Base-by-base conservation (phyloP, 53 echinoderm and acorn worm genomes). In the Actinopyga echinites region DNA sequence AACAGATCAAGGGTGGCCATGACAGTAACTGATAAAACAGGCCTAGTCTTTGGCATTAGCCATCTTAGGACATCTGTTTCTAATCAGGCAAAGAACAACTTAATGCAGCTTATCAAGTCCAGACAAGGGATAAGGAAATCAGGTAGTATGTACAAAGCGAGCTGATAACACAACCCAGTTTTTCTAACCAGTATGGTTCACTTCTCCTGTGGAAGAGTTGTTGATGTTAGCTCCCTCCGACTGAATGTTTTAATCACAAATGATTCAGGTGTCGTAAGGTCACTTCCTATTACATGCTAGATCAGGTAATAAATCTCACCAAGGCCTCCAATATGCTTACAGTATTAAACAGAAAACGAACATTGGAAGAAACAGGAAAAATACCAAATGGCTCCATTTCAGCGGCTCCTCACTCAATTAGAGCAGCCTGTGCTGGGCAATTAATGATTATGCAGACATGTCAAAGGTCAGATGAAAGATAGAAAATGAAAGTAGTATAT, bases 191-290 rank as follows among this genome's bases (percentile, higher is more conserved):
- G 77, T 77, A 77, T 30, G 77, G 54, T 77, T 56, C 77, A 77
- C 56, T 77, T 77, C 54, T 56, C 77, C 54, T 56, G 32, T 52
- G 49, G 31, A 56, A 54, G 55, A 19, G 54, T 77, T 77, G 77
- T 77, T 77, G 77, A 49, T 56, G 49, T 77, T 29, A 56, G 77
- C 77, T 77, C 77, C 77, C 77, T 56, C 49, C 13, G 56, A 77
- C 49, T 77, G 77, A 77, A 77, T 77, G 77, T 77, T 77, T 77
- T 77, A 77, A 77, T 77, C 77, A 77, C 54, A 77, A 53, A 77
- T 77, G 77, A 77, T 77, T 77, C 54, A 77, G 77, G 56, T 29
- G 77, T 77, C 55, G 54, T 32, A 49, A 32, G 77, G 77, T 77
- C 56, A 56, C 54, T 56, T 77, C 77, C 77, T 77, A 77, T 77